Evolutionary conservation across 2,797 vertebrate species (phyloP).

Genomic region (Monodelphis domestica): DNA sequence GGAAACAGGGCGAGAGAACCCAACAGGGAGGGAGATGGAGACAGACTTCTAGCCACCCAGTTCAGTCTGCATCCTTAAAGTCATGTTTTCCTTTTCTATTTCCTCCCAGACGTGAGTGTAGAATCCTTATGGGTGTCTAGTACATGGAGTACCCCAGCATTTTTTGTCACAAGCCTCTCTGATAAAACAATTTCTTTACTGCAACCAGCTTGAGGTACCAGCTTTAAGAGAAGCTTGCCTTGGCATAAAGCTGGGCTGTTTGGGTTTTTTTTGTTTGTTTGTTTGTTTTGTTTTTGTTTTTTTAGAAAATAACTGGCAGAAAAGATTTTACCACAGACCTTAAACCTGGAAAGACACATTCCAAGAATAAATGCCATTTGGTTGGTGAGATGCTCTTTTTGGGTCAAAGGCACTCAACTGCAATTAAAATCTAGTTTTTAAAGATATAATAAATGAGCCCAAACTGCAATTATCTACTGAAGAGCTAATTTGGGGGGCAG

Average conservation of each 20-base stretch:
- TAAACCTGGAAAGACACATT: constrained; percentile 10
- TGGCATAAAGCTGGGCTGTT: background rate
- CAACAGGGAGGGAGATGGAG: background rate
- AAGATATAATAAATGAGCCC: background rate
- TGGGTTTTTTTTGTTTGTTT: too few species aligned
- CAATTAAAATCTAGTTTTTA: background rate
- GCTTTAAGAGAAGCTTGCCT: constrained; percentile 8
- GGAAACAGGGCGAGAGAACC: background rate
- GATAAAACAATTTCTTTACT: background rate
- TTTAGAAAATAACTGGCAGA: constrained; percentile 53
- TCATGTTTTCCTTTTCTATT: background rate
- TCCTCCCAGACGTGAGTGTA: background rate
- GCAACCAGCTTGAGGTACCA: background rate
- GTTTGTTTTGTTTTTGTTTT: too few species aligned
- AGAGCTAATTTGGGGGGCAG: constrained; percentile 6
- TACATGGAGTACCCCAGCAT: background rate
- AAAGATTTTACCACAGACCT: background rate
- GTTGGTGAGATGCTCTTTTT: constrained; percentile 27
- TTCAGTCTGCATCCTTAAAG: too few species aligned
- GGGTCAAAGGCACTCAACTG: background rate
- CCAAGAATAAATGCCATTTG: constrained; percentile 34
- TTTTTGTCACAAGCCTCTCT: constrained; percentile 12
- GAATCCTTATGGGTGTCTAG: background rate
- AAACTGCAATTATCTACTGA: background rate
- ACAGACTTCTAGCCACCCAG: background rate